phyloP scores from a whole-genome alignment of 37 sponge, comb jelly and placozoan genomes.

The Ianthella basta region DNA sequence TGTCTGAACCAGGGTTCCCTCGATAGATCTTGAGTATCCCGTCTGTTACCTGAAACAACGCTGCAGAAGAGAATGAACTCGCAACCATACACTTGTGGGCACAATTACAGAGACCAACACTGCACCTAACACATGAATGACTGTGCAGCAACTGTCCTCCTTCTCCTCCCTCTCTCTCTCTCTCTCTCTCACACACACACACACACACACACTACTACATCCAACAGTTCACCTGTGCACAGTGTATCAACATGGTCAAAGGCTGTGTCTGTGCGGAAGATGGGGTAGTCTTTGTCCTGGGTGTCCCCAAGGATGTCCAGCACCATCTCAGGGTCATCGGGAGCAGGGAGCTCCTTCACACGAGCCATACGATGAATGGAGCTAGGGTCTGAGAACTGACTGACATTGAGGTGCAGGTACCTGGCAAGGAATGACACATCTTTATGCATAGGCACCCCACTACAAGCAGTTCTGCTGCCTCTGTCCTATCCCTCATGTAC shows the following conservation, averaged over 20 bases:
- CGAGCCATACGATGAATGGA: constrained; percentile 45
- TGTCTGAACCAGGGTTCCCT: neutral
- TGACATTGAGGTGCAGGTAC: constrained; percentile 31
- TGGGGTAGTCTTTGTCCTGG: constrained; percentile 43
- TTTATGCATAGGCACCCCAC: neutral
- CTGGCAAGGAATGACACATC: neutral
- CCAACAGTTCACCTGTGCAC: constrained; percentile 47
- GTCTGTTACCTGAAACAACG: constrained; percentile 85
- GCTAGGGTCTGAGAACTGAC: constrained; percentile 49
- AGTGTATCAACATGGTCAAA: constrained; percentile 36
- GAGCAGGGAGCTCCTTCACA: constrained; percentile 31
- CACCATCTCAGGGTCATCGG: neutral
- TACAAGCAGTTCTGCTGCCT: too few relatives aligned
- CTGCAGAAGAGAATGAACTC: constrained; percentile 66
- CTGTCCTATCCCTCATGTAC: too few relatives aligned
- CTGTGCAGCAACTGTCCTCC: too few relatives aligned
- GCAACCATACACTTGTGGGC: constrained; percentile 44
- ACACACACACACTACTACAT: neutral
- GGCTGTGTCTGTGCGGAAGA: constrained; percentile 37
- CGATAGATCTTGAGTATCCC: constrained; percentile 70
- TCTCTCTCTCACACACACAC: constrained; percentile 23
- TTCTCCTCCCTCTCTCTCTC: too few relatives aligned
- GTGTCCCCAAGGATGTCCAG: constrained; percentile 45
- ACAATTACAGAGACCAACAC: constrained; percentile 15
- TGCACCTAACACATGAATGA: neutral